Conservation (phyloP, 2,113 vertebrate species). For the Lophotis ruficrista region DNA sequence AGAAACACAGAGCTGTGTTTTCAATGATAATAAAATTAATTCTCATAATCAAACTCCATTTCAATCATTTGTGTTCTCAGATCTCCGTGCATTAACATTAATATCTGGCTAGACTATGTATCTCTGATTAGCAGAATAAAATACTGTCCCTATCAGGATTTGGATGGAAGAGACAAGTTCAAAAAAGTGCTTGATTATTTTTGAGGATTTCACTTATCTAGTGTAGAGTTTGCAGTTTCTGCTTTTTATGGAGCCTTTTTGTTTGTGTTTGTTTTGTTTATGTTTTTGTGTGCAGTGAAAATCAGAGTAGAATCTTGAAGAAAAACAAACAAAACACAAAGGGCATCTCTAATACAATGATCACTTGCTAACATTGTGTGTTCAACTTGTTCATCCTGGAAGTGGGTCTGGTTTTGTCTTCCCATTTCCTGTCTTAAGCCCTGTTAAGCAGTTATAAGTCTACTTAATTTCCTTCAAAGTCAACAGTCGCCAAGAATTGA, state of each 20-base stretch:
- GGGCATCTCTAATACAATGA: background rate
- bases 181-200: background rate
- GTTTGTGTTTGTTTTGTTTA: background rate
- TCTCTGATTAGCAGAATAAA: background rate
- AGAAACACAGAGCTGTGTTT: background rate
- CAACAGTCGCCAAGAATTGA: background rate
- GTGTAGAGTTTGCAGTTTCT: background rate
- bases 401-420: background rate
- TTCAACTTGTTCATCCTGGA: background rate
- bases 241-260: background rate
- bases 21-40: background rate
- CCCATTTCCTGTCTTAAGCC: background rate
- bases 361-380: background rate
- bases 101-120: background rate
- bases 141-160: background rate
- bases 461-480: background rate
- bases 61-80: background rate
- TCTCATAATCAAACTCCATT: background rate
- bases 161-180: background rate
- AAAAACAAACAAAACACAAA: background rate
- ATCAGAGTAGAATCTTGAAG: background rate
- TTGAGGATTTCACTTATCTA: background rate
- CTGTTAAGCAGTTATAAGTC: background rate
- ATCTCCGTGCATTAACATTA: background rate
- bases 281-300: background rate